Base-by-base conservation (phyloP, 2,888 invertebrate genomes). In the Pristionchus japonicus region DNA sequence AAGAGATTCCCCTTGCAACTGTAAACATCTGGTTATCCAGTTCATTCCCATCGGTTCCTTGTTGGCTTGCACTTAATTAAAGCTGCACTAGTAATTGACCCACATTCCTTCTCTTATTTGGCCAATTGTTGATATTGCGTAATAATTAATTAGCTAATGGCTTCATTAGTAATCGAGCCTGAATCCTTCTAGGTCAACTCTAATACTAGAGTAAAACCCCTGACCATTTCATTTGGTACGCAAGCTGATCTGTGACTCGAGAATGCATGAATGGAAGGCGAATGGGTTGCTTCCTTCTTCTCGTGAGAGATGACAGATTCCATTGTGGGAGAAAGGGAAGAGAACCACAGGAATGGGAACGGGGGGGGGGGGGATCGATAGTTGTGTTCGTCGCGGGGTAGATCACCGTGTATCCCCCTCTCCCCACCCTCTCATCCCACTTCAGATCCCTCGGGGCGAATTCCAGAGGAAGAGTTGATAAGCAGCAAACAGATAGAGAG, bases 391-490 rank as follows among this genome's bases (percentile, higher is more conserved):
- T n/a, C 77, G 43, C 47, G 47, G 77, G n/a, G 43, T 77, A 77
- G 77, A 77, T 77, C 77, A 77, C 13, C 77, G n/a, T 77, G 77
- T n/a, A 40, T 23, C 37, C 27, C 74, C 74, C 74, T 43, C 70
- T 70, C 37, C 20, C 70, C 67, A 1, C 64, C 31, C 31, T 27
- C 64, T 64, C 64, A 27, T 77, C 77, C n/a, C 77, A 77, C 77
- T 77, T 77, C 77, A 77, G 77, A 77, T 77, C 77, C 77, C 43
- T 4, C 31, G 43, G 70, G 77, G 74, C n/a, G 77, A 77, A 70
- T 77, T 77, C 77, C 70, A 70, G 40, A 40, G 43, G n/a, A n/a
- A n/a, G n/a, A 27, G 77, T 47, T 77, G 77, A 77, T 77, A 77
- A 77, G 77, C 43, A 57, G 57, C 77, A 77, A 77, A 77, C 27